phyloP scores from a whole-genome alignment of 1,140 invertebrate genomes.

The Homalodisca vitripennis region DNA sequence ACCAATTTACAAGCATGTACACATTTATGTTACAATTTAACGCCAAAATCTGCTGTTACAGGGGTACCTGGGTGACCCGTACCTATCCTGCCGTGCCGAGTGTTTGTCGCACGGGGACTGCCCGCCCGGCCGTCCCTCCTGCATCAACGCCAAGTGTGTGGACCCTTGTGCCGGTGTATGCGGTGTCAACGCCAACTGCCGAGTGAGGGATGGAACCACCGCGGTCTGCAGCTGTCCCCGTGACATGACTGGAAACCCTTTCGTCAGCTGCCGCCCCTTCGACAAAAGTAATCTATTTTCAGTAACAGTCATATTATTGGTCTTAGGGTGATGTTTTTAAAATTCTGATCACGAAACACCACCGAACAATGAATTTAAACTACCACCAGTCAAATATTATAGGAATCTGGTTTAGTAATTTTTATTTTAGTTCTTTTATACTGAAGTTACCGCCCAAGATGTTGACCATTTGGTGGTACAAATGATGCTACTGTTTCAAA shows the following conservation, averaged over 20 bases:
- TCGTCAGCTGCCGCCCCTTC: conserved; percentile 75
- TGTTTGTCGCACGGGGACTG: conserved; percentile 71
- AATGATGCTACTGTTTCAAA: too few species aligned
- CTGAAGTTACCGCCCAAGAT: too few species aligned
- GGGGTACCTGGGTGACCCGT: conserved; percentile 74
- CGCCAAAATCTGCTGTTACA: conserved; percentile 45
- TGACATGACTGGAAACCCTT: conserved; percentile 85
- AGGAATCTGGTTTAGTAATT: too few species aligned
- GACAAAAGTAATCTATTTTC: conserved; percentile 62
- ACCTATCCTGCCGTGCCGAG: conserved; percentile 62
- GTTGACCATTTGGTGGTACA: too few species aligned
- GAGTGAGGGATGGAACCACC: conserved; percentile 66
- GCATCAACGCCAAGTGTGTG: conserved; percentile 75
- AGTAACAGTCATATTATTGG: too few species aligned
- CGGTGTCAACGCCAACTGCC: conserved; percentile 76
- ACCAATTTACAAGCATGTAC: neutral
- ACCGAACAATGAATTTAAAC: too few species aligned
- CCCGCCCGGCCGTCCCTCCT: conserved; percentile 68
- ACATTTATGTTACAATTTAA: too few species aligned
- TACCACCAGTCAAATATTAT: too few species aligned
- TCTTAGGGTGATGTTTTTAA: too few species aligned
- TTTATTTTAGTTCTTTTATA: too few species aligned
- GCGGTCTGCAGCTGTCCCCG: conserved; percentile 82
- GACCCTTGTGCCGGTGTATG: conserved; percentile 80
- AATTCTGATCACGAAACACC: too few species aligned